Base-by-base conservation (phyloP, 2,797 vertebrate genomes). In the Hypotaenidia philippensis region DNA sequence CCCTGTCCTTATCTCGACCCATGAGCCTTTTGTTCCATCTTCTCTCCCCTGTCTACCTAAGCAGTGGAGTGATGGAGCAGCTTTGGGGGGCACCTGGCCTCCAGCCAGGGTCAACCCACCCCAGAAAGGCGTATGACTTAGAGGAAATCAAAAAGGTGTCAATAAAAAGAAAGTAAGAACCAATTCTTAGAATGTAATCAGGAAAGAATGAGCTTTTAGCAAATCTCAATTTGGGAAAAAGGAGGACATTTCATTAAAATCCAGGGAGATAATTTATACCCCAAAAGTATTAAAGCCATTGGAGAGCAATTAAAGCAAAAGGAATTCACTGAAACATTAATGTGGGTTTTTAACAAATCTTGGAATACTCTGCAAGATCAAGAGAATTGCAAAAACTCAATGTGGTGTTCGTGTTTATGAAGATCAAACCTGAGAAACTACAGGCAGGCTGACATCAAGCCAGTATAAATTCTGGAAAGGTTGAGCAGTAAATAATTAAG, bases 401-500 rank as follows among this genome's bases (percentile, higher is more conserved):
- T 47, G 31, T 29, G 8, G n/a, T 52, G 8, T 41, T 80, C 14
- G 0, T 71, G 65, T 81, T 94, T 87, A 59, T 59, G 47, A 96
- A 91, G 68, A 87, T 72, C 74, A 83, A 92, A 93, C 69, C 76
- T 72, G 40, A 93, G 71, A 85, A 94, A 78, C 57, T 78, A 72
- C 34, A 47, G 32, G 47, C 29, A 80, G 60, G 72, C 57, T 93
- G 82, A 68, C 72, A 89, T 61, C 32, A 82, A 90, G 66, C 7
- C 63, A n/a, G 44, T 71, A 41, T 68, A 86, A 94, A 95, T 75
- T 92, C 87, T 72, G 70, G 65, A 86, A 92, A 63, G 57, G 53
- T 27, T 89, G 53, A 91, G 60, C 41, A 94, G 90, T 93, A 95
- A 95, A 93, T 89, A 96, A 95, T 93, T 96, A 95, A 93, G 71